Base-by-base conservation (phyloP, 2,113 vertebrate genomes). In the Hypocryptadius cinnamomeus region DNA sequence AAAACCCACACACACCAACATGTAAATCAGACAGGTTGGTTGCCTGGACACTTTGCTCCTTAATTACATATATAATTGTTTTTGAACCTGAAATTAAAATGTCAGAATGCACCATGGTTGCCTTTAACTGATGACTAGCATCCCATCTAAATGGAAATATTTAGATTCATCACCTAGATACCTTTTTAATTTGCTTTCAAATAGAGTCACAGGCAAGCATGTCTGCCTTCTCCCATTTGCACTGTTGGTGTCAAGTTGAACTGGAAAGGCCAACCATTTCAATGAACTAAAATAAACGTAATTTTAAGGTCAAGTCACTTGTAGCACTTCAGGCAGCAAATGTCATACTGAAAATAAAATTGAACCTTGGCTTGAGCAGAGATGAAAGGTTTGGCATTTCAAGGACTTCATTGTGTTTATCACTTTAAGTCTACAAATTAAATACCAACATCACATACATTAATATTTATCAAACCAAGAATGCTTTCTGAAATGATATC, bases 241-340 rank as follows among this genome's bases (percentile, higher is more conserved):
- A 82, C 81, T 44, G 23, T 3, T 76, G 54, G 79, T 92, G 78
- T 94, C 95, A 95, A 82, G 89, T 37, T 85, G 84, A 94, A 92
- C 70, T 65, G 74, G 95, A 96, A 96, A 96, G 81, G 94, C 95
- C 92, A 90, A 68, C 71, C 59, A 85, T 91, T 93, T 92, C 89
- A 94, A 59, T 82, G 91, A 96, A 92, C 74, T 92, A 92, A 96
- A 96, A 90, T 63, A 88, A 95, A 93, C 25, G 27, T 70, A 85
- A 89, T 89, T 89, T 94, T 95, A 96, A 96, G 95, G 94, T 96
- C 95, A 96, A 91, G 91, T 82, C 84, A 96, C 94, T 96, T 96
- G 89, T 95, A 96, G 91, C 87, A 95, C 94, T 94, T 94, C 95
- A 96, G 87, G 80, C 80, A 95, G 95, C 89, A 96, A 96, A 96